These are phyloP conservation scores for Anhinga anhinga DNA, from an alignment of 2,113 vertebrate species.

Conservation along the genomic window DNA sequence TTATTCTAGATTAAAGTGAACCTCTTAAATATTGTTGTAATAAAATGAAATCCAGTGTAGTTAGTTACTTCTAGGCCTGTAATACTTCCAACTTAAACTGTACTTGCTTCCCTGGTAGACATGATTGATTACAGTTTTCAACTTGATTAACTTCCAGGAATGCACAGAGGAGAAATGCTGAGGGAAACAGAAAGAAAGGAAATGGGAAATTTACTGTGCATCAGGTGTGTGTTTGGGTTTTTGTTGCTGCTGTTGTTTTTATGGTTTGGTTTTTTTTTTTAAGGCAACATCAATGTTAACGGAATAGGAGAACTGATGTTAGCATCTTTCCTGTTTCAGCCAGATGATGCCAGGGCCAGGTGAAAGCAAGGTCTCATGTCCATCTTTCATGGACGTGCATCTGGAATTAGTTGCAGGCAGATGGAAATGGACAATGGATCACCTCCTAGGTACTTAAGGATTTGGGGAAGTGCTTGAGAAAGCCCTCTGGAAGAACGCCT, in stretches of 20 bases:
- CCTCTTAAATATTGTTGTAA: conserved; percentile 26
- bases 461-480: background rate
- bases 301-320: background rate
- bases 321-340: background rate
- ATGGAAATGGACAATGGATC: background rate
- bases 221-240: background rate
- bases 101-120: conserved; percentile 2
- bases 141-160: conserved; percentile 61
- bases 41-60: background rate
- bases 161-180: background rate
- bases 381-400: background rate
- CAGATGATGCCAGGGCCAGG: background rate
- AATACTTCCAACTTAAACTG: conserved; percentile 15
- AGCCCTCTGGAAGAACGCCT: background rate
- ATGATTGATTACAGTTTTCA: conserved; percentile 54
- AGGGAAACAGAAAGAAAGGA: conserved; percentile 22
- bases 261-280: background rate
- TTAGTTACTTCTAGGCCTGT: background rate
- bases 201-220: background rate
- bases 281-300: background rate
- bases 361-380: background rate
- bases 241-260: background rate
- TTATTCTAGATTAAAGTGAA: background rate
- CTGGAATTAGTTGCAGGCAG: background rate
- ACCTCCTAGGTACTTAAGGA: background rate